These are phyloP conservation scores for Hemiprocne comata DNA, from an alignment of 2,113 vertebrate species.

Conservation along the genomic window DNA sequence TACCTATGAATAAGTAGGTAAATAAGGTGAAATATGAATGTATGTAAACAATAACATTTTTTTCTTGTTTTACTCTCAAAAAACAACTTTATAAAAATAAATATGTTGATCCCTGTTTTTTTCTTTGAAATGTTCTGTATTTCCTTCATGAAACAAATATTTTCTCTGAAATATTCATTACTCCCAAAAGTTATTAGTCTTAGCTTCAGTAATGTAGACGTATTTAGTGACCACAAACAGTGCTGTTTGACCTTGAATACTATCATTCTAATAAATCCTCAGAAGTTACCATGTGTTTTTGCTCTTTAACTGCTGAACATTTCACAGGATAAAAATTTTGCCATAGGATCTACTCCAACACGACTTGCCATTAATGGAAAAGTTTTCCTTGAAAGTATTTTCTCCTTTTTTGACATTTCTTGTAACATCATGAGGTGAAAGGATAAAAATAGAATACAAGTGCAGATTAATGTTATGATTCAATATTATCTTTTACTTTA, in stretches of 20 bases:
- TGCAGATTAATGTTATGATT: neutral
- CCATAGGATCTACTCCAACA: neutral
- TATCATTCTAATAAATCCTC: neutral
- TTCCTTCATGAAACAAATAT: neutral
- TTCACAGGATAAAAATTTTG: neutral
- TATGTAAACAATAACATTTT: neutral
- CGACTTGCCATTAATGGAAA: neutral
- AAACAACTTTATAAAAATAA: neutral
- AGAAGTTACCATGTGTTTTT: neutral
- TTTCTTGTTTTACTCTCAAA: neutral
- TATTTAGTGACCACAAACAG: neutral
- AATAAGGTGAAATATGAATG: neutral
- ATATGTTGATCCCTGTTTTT: neutral
- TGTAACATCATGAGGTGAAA: neutral
- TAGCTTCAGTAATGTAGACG: neutral
- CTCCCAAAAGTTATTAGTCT: neutral
- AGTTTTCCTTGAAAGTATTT: neutral
- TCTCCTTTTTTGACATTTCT: neutral
- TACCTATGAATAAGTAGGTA: neutral
- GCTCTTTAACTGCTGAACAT: neutral
- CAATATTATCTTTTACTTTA: neutral
- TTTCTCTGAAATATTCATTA: neutral
- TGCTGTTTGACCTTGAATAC: neutral
- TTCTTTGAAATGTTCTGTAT: neutral
- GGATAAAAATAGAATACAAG: neutral